Base-by-base conservation (phyloP, 2,888 invertebrate species). In the Diachrysia chrysitis region DNA sequence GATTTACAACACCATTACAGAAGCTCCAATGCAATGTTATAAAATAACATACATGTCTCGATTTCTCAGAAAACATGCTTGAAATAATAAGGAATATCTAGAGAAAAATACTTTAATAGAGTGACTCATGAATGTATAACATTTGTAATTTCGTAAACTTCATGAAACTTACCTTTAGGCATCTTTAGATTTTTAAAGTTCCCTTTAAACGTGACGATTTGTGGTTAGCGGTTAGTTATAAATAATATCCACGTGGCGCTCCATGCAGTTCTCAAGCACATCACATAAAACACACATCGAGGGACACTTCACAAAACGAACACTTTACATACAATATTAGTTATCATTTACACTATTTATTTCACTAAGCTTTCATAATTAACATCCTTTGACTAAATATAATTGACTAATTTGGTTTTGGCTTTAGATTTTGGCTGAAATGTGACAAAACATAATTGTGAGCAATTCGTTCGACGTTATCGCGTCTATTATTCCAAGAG, bases 131-230 rank as follows among this genome's bases (percentile, higher is more conserved):
- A 60, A 48, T 19, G 14, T 54, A 57, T 19, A 25, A 54, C 32
- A 76, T 66, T 58, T 7, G 56, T 59, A 29, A 29, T 37, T 48
- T 48, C 19, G 17, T 63, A 56, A 29, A 25, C 25, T 17, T 56
- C 32, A 54, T 69, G 55, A 37, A 25, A 90, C 93, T 93, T 90
- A 93, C 93, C 92, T 87, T 89, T 92, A 75, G 92, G 93, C 92
- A 92, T 92, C 82, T 86, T 90, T 81, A 75, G 67, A 77, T 71
- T 82, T 83, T 85, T 83, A 85, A 79, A 78, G 75, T 85, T 82
- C 80, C 81, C 76, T 73, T 83, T 85, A 70, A 81, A 82, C 69
- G 75, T 83, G 84, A 84, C 83, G 82, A 82, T 78, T 79, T 82
- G 86, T 76, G 79, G 88, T 89, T 87, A 89, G 84, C 85, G 79